Evolutionary conservation across 2,113 vertebrate species (phyloP).

Genomic region (Gopherus evgoodei): DNA sequence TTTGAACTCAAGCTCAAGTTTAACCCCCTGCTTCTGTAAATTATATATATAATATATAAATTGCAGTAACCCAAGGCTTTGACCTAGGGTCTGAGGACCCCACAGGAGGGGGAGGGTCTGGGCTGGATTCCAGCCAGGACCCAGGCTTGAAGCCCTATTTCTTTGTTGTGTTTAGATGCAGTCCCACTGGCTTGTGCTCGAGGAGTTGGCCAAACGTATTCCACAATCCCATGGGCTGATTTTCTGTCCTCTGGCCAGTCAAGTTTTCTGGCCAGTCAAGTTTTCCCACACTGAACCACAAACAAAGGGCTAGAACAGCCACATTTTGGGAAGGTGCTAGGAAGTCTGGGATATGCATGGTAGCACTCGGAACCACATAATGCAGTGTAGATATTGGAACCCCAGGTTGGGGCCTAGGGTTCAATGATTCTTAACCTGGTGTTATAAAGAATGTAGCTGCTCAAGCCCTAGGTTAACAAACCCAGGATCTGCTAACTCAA

Average conservation of each 20-base stretch:
- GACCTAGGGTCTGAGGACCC: background rate
- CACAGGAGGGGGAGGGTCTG: too few relatives aligned
- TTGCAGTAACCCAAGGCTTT: background rate
- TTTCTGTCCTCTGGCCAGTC: background rate
- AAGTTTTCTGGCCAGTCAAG: background rate
- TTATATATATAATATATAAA: background rate
- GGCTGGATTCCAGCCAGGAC: background rate
- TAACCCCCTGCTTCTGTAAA: background rate
- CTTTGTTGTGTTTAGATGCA: background rate
- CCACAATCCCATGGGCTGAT: background rate
- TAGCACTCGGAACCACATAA: background rate
- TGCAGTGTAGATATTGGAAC: background rate
- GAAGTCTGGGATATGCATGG: background rate
- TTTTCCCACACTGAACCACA: background rate
- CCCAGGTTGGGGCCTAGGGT: background rate
- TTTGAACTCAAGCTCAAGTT: background rate
- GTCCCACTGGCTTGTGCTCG: background rate
- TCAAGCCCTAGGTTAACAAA: background rate
- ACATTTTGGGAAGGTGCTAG: background rate
- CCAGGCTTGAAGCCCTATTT: background rate
- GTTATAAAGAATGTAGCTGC: background rate
- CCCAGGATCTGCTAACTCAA: too few relatives aligned
- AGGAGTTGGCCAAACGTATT: background rate
- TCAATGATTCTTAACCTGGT: background rate
- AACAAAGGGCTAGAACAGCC: background rate